A percentile compares a stretch with the other conserved stretches of the same genome.
Conservation (phyloP, 2,113 vertebrate genomes). For the Heterotilapia buettikoferi region DNA sequence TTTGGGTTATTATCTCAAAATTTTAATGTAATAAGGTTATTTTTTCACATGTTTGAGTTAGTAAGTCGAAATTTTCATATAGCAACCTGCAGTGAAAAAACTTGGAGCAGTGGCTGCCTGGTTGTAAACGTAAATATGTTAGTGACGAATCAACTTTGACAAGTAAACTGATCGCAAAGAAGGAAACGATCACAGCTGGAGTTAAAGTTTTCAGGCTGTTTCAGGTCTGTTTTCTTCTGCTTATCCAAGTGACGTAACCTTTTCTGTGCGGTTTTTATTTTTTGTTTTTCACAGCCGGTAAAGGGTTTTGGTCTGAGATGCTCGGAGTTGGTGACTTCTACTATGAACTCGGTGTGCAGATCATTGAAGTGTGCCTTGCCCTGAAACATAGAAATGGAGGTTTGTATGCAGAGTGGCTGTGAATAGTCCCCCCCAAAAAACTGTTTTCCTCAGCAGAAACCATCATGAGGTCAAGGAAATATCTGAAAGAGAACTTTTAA, state of each 20-base stretch:
- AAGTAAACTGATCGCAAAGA: background rate
- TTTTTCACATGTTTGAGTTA: background rate
- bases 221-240: fast-evolving
- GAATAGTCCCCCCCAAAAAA: background rate
- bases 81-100: fast-evolving
- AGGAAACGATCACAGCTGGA: background rate
- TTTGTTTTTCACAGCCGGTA: slow-evolving; percentile 77
- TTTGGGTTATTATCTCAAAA: background rate
- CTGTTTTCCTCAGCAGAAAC: fast-evolving
- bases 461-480: background rate
- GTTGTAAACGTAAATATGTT: background rate
- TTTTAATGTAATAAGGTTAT: fast-evolving
- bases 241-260: background rate
- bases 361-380: slow-evolving; percentile 93
- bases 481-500: background rate
- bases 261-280: background rate
- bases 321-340: slow-evolving; percentile 96
- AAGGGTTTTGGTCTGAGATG: slow-evolving; percentile 99
- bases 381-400: slow-evolving; percentile 95
- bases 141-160: fast-evolving
- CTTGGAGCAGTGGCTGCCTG: background rate
- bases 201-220: fast-evolving
- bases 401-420: slow-evolving; percentile 49
- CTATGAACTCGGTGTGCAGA: slow-evolving; percentile 95
- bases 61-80: background rate